Conservation (phyloP, 1,140 invertebrate genomes). For the Drosophila willistoni region DNA sequence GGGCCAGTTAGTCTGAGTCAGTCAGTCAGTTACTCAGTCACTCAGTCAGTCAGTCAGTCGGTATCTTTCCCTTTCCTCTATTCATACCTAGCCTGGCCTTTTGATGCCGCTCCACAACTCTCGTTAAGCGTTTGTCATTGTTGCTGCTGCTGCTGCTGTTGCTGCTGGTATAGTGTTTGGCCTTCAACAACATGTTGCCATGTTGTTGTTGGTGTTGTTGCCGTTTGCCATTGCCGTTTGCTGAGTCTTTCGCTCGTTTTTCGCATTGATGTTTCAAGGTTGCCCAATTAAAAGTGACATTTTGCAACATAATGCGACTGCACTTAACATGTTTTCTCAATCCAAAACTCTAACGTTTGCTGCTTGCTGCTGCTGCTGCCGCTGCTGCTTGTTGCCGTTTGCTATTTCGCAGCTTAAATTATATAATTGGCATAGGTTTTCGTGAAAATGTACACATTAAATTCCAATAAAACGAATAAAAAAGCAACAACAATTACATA, state of each 20-base stretch:
- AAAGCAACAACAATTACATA: conserved; percentile 34
- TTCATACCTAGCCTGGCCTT: conserved; percentile 46
- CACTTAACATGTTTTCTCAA: conserved; percentile 78
- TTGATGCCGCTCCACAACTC: conserved; percentile 55
- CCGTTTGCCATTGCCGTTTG: conserved; percentile 55
- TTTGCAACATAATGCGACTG: conserved; percentile 80
- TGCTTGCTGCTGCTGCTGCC: conserved; percentile 34
- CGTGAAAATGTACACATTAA: conserved; percentile 73
- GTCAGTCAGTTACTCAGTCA: not conserved
- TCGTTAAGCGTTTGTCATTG: conserved; percentile 60
- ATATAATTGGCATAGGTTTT: conserved; percentile 78
- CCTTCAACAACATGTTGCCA: conserved; percentile 65
- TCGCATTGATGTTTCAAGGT: conserved; percentile 81
- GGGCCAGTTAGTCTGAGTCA: conserved; percentile 20
- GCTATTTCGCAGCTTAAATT: conserved; percentile 75
- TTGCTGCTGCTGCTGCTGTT: conserved; percentile 24
- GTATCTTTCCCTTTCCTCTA: conserved; percentile 43
- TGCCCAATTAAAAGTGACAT: conserved; percentile 81
- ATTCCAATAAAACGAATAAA: conserved; percentile 47
- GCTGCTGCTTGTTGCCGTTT: conserved; percentile 27
- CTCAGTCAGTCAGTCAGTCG: conserved; percentile 14
- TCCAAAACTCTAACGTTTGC: conserved; percentile 37
- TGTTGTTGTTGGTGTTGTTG: conserved; percentile 35
- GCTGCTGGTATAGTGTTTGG: conserved; percentile 39
- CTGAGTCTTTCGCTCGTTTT: conserved; percentile 78